Conservation (phyloP, 2,797 vertebrate species). For the Oreochromis grahami region DNA sequence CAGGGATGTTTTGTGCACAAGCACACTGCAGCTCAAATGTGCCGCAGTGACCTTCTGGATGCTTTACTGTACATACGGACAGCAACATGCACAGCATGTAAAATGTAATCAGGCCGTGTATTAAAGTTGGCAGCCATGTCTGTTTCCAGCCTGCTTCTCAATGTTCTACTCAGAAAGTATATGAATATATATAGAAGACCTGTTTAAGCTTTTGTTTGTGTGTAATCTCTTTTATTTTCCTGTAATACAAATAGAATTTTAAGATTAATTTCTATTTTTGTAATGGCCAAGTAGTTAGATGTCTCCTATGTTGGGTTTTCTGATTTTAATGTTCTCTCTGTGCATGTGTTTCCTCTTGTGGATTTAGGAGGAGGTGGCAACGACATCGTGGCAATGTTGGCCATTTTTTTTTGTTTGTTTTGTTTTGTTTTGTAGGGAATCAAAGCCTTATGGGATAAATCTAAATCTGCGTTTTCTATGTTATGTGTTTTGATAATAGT, state of each 20-base stretch:
- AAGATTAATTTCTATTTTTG: slow-evolving; percentile 69
- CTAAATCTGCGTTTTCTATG: slow-evolving; percentile 55
- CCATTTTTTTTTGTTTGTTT: slow-evolving; percentile 11
- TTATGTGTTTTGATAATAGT: slow-evolving; percentile 64
- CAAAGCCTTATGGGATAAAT: slow-evolving; percentile 59
- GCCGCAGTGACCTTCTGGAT: slow-evolving; percentile 11
- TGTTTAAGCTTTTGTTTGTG: slow-evolving; percentile 19
- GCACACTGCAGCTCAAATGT: neutral
- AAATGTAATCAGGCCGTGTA: slow-evolving; percentile 10
- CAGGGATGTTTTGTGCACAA: neutral
- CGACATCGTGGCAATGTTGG: neutral
- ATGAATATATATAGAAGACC: slow-evolving; percentile 8
- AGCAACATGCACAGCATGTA: slow-evolving; percentile 7
- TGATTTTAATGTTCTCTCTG: slow-evolving; percentile 22
- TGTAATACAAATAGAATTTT: slow-evolving; percentile 38
- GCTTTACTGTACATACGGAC: slow-evolving; percentile 27
- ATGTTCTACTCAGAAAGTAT: slow-evolving; percentile 37
- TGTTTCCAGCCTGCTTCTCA: slow-evolving; percentile 22
- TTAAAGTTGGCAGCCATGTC: neutral
- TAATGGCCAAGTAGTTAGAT: slow-evolving; percentile 41
- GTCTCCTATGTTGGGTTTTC: slow-evolving; percentile 23
- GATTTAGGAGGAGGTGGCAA: neutral
- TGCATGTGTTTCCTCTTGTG: slow-evolving; percentile 35
- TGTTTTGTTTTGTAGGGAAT: slow-evolving; percentile 5
- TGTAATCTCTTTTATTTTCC: slow-evolving; percentile 37